Base-by-base conservation (phyloP, 2,113 vertebrate species). In the Dicrurus megarhynchus region DNA sequence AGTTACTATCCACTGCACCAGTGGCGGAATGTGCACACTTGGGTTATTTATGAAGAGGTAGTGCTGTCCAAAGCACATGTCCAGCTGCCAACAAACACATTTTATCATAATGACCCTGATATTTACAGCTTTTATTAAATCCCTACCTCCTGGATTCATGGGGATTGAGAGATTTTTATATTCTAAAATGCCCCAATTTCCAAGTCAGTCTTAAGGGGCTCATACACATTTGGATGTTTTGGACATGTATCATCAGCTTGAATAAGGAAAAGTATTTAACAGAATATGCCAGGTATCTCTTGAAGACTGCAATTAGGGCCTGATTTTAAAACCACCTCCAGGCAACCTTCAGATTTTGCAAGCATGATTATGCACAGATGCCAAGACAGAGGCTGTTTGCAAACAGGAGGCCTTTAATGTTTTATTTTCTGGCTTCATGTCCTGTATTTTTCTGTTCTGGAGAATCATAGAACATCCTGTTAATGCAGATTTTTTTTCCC, bases 121-220 rank as follows among this genome's bases (percentile, higher is more conserved):
- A 88, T 57, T 91, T 90, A 74, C 26, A 93, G n/a, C 8, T 96
- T 90, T 65, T 76, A 78, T 93, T 80, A 93, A 83, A 77, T 83
- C 24, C 11, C 27, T 24, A 21, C 20, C 37, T 89, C 49, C 20
- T 77, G 41, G 57, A 94, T 75, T 87, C 61, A 53, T 4, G 37
- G 3, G 7, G 13, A 87, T 28, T 47, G 26, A 69, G 20, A 93
- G 17, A 63, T 89, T 69, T 82, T 87, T 83, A 61, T 27, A 69
- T 50, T 65, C 16, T 44, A 84, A 92, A 92, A 74, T 46, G 20
- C 8, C 35, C 17, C 44, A 19, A 10, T 91, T 90, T 89, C 30
- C 33, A 76, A 76, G 22, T 53, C 50, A 70, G 30, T 84, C 12
- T 82, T 53, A 69, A 22, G 17, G 13, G 32, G 3, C 13, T 53